A percentile compares a stretch with the other conserved stretches of the same genome.
These are phyloP conservation scores for Morelia viridis DNA, from an alignment of 2,797 vertebrate genomes.

Conservation along the genomic window DNA sequence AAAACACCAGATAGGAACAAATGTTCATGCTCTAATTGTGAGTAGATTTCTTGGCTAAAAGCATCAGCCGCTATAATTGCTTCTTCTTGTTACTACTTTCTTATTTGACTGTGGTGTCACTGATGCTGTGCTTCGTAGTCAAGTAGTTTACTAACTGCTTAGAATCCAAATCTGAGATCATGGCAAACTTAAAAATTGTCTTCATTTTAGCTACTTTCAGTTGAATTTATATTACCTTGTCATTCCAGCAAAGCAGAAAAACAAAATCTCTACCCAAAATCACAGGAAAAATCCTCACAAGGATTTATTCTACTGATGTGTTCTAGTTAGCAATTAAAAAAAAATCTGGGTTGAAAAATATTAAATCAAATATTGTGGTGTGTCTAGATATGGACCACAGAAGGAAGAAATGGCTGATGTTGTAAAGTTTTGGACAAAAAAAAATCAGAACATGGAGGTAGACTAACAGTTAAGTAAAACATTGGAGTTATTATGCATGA, in stretches of 20 bases:
- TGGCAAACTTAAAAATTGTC: background rate
- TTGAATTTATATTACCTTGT: background rate
- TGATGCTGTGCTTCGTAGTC: background rate
- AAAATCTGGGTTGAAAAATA: background rate
- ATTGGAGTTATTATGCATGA: background rate
- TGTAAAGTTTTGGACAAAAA: constrained; percentile 16
- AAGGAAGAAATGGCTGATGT: background rate
- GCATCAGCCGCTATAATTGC: background rate
- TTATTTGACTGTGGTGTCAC: background rate
- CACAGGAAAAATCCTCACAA: background rate
- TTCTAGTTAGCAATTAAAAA: background rate
- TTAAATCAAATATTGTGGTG: background rate
- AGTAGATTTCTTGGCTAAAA: background rate
- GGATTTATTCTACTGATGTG: background rate
- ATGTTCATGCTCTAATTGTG: background rate
- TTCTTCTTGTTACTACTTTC: background rate
- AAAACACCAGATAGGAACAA: background rate
- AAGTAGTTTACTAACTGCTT: background rate
- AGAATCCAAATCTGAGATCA: background rate
- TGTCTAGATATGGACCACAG: background rate
- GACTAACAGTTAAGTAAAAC: constrained; percentile 20
- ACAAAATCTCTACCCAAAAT: background rate
- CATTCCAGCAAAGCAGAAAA: background rate
- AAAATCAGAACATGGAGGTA: constrained; percentile 17
- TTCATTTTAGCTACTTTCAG: background rate